Evolutionary conservation across 2,797 vertebrate species (phyloP), one percentile per base, ranked within the genome.

Genomic region (Coregonus suidteri): DNA sequence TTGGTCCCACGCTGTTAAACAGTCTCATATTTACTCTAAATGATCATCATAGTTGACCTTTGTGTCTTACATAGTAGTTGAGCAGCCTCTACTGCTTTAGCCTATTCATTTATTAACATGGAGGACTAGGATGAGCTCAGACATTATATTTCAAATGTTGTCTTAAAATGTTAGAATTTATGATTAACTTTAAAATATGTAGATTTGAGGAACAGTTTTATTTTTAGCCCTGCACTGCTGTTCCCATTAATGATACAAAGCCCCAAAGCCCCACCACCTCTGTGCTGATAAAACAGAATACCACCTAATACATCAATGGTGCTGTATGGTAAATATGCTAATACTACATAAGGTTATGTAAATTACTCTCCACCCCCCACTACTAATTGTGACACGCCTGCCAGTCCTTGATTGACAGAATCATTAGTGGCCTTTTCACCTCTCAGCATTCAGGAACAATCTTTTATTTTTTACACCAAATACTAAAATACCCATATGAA

Each of bases 311-410:
- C 41, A 47, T 47, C 41, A 47, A 47, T 84, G 79, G 76, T 84
- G 80, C 88, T 91, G 90, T 90, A 91, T 89, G 86, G 87, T 89
- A 90, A 93, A 92, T 92, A 90, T 93, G 90, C 83, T 88, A 92
- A 91, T 90, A 79, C 71, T 80, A 83, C 84, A 90, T 88, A 90
- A 87, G 84, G 89, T 87, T 90, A 90, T 91, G 86, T 85, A 92
- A 92, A 92, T 89, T 77, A 4, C 54, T 56, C 54, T 56, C 16
- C 15, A 56, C 54, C 6, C 54, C 54, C 16, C 15, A 54, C 52
- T 5, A n/a, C 5, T 47, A 11, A 47, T 47, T 47, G 9, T 3
- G 41, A 47, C 41, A 47, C 9, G 41, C 41, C 41, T 11, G 41
- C 56, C n/a, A 20, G 53, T 59, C 56, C 20, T 56, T 87, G 91